phyloP scores from a whole-genome alignment of 2,888 invertebrate species.

The Toxonevra muliebris region DNA sequence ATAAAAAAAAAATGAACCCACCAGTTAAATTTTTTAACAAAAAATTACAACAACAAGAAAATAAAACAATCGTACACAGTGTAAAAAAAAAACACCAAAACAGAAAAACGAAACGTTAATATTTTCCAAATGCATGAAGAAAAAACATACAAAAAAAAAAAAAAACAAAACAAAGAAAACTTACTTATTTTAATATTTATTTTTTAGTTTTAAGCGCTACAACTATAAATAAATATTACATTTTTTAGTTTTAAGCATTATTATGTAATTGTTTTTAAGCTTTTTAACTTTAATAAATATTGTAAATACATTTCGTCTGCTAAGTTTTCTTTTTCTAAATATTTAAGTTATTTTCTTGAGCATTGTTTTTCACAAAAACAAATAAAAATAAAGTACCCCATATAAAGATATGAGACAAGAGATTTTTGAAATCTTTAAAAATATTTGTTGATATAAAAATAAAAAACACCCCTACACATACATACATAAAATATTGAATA shows the following conservation, averaged over 20 bases:
- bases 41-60: constrained; percentile 3
- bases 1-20: constrained; percentile 40
- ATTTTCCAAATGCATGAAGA: no score
- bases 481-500: background rate
- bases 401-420: constrained; percentile 4
- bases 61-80: background rate
- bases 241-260: no score
- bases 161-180: no score
- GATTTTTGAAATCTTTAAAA: no score
- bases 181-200: no score
- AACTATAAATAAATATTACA: no score
- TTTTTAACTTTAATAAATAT: constrained; percentile 9
- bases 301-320: constrained; percentile 25
- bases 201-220: no score
- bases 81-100: no score
- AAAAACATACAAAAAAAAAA: no score
- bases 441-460: background rate
- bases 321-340: constrained; percentile 33
- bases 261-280: background rate
- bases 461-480: background rate
- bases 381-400: constrained; percentile 2
- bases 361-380: constrained; percentile 17
- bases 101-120: no score
- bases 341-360: background rate
- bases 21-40: constrained; percentile 41